phyloP scores from a whole-genome alignment of 2,888 invertebrate genomes.

The Hanleya hanleyi region DNA sequence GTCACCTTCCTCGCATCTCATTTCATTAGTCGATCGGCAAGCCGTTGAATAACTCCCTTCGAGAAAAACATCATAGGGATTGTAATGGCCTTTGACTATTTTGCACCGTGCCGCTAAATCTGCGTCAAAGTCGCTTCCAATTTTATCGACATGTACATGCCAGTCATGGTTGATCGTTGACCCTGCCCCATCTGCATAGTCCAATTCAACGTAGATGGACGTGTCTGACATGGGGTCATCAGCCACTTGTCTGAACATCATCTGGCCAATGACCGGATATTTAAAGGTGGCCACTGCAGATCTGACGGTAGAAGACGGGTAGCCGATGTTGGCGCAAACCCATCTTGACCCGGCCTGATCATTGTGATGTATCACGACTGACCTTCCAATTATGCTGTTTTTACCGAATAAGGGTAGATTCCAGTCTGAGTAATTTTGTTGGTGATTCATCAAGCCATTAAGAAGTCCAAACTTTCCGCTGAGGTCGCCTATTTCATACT shows the following conservation, averaged over 20 bases:
- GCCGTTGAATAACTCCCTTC: constrained; percentile 45
- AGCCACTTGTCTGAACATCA: constrained; percentile 86
- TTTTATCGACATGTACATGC: constrained; percentile 85
- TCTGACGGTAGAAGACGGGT: constrained; percentile 75
- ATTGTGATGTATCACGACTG: constrained; percentile 83
- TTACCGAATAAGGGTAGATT: constrained; percentile 88
- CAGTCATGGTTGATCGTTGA: constrained; percentile 78
- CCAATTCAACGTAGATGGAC: constrained; percentile 86
- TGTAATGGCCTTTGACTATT: constrained; percentile 84
- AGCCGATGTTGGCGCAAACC: constrained; percentile 74
- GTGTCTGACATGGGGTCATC: constrained; percentile 90
- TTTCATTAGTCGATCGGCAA: constrained; percentile 78
- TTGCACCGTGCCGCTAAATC: constrained; percentile 75
- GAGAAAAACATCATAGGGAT: constrained; percentile 81
- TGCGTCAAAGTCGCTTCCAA: constrained; percentile 83
- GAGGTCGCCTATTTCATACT: constrained; percentile 91
- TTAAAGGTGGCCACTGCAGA: constrained; percentile 85
- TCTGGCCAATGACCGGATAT: constrained; percentile 90
- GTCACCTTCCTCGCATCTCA: constrained; percentile 93
- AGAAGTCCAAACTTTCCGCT: constrained; percentile 90
- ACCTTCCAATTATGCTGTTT: constrained; percentile 86
- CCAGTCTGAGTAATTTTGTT: constrained; percentile 81
- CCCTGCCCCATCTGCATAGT: constrained; percentile 88
- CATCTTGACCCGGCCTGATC: constrained; percentile 38
- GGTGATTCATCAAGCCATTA: constrained; percentile 78